Base-by-base conservation (phyloP, 2,888 invertebrate genomes). In the Andrena flavipes region DNA sequence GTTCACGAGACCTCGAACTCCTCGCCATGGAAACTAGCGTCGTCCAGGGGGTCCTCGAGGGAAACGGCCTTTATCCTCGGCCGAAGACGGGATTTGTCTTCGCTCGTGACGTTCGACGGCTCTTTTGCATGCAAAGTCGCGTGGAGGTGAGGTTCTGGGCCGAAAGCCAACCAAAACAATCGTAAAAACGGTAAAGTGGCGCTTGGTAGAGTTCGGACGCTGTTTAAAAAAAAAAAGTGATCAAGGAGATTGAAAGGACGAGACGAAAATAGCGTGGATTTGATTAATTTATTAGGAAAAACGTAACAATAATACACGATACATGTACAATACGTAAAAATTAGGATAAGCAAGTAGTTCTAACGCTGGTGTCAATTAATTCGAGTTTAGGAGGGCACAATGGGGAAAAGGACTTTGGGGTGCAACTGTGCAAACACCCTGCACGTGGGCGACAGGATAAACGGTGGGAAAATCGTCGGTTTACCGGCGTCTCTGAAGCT, bases 401-500 rank as follows among this genome's bases (percentile, higher is more conserved):
- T 71, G 54, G 29, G 26, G n/a, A 2, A 26, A 54, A 29, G 10
- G 10, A 13, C 16, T 13, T n/a, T 35, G 20, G 13, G 56, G 20
- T 49, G 72, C 84, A 80, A 86, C 87, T 84, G 84, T 78, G 67
- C 73, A 84, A 82, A 87, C 59, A 87, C 2, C 30, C 20, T 42
- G 68, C 84, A 80, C 69, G 76, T 84, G 79, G 33, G n/a, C 8
- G 13, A 16, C n/a, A 0, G 5, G 69, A 33, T 51, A 82, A 84
- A 62, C 71, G 49, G 60, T 82, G 80, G 75, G 84, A 84, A 82
- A 82, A 74, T 77, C 56, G 42, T 68, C 35, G 35, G 26, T 80
- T 78, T 77, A 42, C 23, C 29, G 48, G 60, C 54, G 35, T 70
- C 51, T 60, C 16, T 13, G 42, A 56, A 33, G 51, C n/a, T 49